Evolutionary conservation across 2,113 vertebrate species (phyloP).

Genomic region (Henicopernis longicauda): DNA sequence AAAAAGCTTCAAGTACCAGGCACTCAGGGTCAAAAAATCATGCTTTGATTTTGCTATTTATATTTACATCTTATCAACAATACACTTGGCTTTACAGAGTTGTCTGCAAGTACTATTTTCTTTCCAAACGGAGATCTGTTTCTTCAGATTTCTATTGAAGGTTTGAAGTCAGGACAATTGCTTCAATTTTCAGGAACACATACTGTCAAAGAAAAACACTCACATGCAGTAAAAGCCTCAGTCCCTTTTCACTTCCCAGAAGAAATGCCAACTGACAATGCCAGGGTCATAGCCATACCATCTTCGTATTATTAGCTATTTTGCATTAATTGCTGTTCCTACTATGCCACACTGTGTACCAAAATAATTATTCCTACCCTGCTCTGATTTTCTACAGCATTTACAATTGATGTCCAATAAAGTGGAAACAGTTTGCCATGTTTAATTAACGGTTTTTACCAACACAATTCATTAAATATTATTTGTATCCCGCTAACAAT

Average conservation of each 20-base stretch:
- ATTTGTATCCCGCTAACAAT: not conserved
- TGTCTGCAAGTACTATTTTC: not conserved
- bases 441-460: not conserved
- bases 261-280: not conserved
- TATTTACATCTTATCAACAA: not conserved
- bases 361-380: not conserved
- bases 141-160: not conserved
- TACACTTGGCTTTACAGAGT: not conserved
- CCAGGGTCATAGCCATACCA: not conserved
- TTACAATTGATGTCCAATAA: not conserved
- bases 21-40: not conserved
- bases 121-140: not conserved
- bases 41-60: not conserved
- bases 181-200: not conserved
- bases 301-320: not conserved
- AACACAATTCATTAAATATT: not conserved
- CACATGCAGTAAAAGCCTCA: not conserved
- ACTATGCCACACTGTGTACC: too few species aligned
- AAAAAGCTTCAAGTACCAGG: not conserved
- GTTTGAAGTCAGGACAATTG: not conserved
- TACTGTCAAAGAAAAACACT: not conserved
- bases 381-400: not conserved
- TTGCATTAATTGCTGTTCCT: not conserved
- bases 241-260: not conserved
- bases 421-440: not conserved